Base-by-base conservation (phyloP, 1,140 invertebrate species). In the Lepidurus apus region DNA sequence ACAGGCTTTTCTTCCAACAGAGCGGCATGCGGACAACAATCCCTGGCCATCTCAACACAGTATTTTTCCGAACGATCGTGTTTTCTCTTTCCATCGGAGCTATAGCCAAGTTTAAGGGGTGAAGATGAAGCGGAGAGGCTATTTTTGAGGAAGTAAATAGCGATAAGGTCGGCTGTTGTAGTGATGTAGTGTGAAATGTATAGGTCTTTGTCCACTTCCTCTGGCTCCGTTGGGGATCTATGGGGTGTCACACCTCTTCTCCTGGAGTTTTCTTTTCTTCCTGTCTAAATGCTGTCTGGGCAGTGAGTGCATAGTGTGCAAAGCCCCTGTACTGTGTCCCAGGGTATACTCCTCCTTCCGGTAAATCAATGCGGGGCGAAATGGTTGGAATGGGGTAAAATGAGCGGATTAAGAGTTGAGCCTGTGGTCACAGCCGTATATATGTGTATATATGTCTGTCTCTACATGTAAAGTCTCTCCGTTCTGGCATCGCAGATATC, bases 221-320 rank as follows among this genome's bases (percentile, higher is more conserved):
- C 53, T 65, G 4, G 17, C 17, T 17, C 21, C 53, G 53, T 65
- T 65, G 53, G 34, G 34, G 34, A 34, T 34, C 34, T 34, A 4
- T 4, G 34, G 53, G 53, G 53, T 65, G 53, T 65, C 53, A 65
- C 53, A 65, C 53, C 53, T 65, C 53, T 65, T 65, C 53, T 65
- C 53, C 3, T n/a, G 5, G 45, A 3, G 53, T 65, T 65, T 17
- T 65, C 53, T 65, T 65, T 65, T 34, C 13, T 17, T 65, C 13
- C 53, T 9, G 53, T 7, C 17, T n/a, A 65, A 65, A 65, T 65
- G 53, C 53, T 7, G 53, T 65, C 13, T 13, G 53, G 53, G 13
- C 53, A 65, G 53, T 65, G 53, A 65, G 53, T 65, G 53, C 21
- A 21, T 65, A 65, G 21, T 65, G 21, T 65, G 53, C 21, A 65